Percentiles rank a stretch among this genome's conserved stretches.
Conservation (phyloP, 2,797 vertebrate genomes). For the Schizothorax lantsangensis region DNA sequence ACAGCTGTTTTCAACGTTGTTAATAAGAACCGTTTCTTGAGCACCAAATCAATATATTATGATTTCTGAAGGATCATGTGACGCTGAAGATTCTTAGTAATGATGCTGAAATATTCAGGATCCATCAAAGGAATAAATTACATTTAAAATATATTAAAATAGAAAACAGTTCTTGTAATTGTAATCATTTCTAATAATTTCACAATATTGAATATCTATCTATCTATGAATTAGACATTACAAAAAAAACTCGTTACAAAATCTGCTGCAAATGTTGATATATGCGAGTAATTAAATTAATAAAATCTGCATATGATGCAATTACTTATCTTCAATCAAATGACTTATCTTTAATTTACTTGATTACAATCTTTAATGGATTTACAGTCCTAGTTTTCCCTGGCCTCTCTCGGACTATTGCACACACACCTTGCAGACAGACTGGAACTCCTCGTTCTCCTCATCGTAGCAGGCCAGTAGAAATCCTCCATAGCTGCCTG, state of each 20-base stretch:
- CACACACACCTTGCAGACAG: constrained; percentile 87
- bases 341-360: neutral
- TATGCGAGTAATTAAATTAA: neutral
- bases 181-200: neutral
- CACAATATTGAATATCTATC: neutral
- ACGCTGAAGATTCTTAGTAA: neutral
- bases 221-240: neutral
- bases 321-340: neutral
- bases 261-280: neutral
- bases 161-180: neutral
- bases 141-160: neutral
- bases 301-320: neutral
- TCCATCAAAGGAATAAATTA: neutral
- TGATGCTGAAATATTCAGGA: neutral
- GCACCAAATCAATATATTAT: neutral
- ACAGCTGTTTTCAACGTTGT: neutral
- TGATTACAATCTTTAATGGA: neutral
- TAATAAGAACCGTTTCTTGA: neutral
- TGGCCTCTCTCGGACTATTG: neutral
- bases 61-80: neutral
- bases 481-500: constrained; percentile 89
- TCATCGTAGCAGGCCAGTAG: constrained; percentile 89
- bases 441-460: constrained; percentile 91
- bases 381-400: neutral
- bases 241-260: neutral